Evolutionary conservation across 2,797 vertebrate genomes (phyloP), one percentile per base, ranked within the genome.

Genomic region (Cichlasoma orientale): DNA sequence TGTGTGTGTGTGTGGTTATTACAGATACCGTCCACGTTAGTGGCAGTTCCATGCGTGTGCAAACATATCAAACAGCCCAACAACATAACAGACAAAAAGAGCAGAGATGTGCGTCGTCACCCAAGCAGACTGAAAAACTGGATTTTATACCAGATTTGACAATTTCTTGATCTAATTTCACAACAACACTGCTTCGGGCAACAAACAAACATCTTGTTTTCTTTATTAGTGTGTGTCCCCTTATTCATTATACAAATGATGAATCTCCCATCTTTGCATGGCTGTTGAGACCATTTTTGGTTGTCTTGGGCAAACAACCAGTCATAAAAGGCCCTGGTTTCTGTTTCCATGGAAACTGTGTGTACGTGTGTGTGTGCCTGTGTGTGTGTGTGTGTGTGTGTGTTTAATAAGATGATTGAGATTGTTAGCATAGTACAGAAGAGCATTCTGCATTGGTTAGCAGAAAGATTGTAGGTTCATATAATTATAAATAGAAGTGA

Each of bases 301-400:
- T 90, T 82, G 86, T 94, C 93, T 92, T 85, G 84, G 86, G 89
- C 90, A 90, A 90, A 94, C 92, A 94, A 92, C 90, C 88, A 92
- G 90, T 90, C 91, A 92, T 90, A 91, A 89, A 93, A 92, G 90
- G 86, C 85, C 87, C 88, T 88, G 89, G 86, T 92, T 93, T 85
- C 88, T 88, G 95, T 95, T 95, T 90, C 94, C 93, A 95, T 95
- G 94, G 95, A 94, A 95, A 95, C 95, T 88, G 89, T 84, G 83
- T 88, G 83, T 88, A 74, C 50, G 82, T 82, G 79, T 50, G 68
- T 74, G 74, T 79, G 56, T 50, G 69, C 13, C 11, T 87, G 69
- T 59, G 83, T 80, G 77, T 69, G 61, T 72, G 79, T 81, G 75
- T 56, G 23, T 36, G 77, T 74, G 82, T 83, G 63, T 88, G 83